phyloP scores from a whole-genome alignment of 2,888 invertebrate species.

The Eudasyphora cyanicolor region DNA sequence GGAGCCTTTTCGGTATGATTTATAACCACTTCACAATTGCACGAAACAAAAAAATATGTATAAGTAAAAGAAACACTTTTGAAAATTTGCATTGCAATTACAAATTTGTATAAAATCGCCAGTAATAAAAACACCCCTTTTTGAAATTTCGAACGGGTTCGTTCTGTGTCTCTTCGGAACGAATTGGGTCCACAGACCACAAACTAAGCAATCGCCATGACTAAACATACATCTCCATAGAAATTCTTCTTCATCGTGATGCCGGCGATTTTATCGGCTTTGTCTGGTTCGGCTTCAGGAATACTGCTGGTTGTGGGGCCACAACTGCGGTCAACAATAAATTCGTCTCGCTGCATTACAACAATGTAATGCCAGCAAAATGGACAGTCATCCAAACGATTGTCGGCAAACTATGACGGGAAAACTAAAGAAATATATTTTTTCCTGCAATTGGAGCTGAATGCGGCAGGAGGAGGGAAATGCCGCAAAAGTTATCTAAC shows the following conservation, averaged over 20 bases:
- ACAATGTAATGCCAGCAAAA: neutral
- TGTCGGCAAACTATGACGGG: neutral
- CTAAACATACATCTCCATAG: neutral
- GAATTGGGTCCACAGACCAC: neutral
- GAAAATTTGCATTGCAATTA: constrained; percentile 20
- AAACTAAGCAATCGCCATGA: neutral
- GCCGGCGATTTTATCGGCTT: neutral
- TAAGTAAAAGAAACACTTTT: neutral
- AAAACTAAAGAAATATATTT: neutral
- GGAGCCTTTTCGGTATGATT: neutral
- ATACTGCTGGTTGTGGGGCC: neutral
- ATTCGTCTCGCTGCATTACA: neutral
- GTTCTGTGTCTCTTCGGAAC: constrained; percentile 19
- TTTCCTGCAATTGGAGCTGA: neutral
- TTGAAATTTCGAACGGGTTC: constrained; percentile 34
- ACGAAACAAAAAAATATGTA: constrained; percentile 24
- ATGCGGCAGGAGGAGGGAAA: neutral
- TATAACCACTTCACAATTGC: neutral
- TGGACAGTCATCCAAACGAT: neutral
- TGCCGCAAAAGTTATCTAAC: constrained; percentile 52
- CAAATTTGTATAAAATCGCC: neutral
- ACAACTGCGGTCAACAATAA: neutral
- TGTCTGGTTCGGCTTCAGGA: neutral
- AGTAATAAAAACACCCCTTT: constrained; percentile 11
- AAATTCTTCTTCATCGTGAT: neutral